Conservation (phyloP, 53 echinoderm and acorn worm genomes). For the Glandiceps talaboti region DNA sequence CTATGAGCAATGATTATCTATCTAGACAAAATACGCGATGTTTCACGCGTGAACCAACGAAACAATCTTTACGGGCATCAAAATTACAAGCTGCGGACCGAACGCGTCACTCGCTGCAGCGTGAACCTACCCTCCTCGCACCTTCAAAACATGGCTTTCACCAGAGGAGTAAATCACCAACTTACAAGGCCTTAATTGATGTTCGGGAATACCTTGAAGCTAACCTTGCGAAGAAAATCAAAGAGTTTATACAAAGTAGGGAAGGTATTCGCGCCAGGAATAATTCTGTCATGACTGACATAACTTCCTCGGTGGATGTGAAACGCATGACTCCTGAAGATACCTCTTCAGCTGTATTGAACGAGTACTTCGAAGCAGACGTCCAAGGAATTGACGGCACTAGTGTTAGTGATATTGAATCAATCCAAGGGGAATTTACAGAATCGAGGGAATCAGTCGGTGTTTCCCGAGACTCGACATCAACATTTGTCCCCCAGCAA, state of each 20-base stretch:
- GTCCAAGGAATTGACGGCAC: neutral
- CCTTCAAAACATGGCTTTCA: conserved; percentile 41
- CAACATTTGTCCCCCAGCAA: neutral
- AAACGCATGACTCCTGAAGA: neutral
- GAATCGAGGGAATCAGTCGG: neutral
- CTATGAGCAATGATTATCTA: neutral
- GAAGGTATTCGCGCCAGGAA: conserved; percentile 56
- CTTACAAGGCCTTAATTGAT: conserved; percentile 38
- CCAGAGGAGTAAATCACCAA: conserved; percentile 54
- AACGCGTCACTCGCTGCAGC: neutral
- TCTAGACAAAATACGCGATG: neutral
- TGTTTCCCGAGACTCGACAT: neutral
- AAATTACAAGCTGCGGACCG: neutral
- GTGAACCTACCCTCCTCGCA: conserved; percentile 3
- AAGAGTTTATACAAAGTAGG: conserved; percentile 35
- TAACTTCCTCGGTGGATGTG: neutral
- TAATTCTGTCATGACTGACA: conserved; percentile 38
- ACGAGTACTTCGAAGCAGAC: neutral
- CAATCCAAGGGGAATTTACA: neutral
- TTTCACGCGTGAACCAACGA: neutral
- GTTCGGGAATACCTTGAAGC: conserved; percentile 37
- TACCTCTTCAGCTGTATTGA: neutral
- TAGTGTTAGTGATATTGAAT: neutral
- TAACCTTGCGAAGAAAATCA: conserved; percentile 28
- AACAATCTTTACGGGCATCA: neutral